Evolutionary conservation across 2,113 vertebrate species (phyloP).

Genomic region (Carollia perspicillata): DNA sequence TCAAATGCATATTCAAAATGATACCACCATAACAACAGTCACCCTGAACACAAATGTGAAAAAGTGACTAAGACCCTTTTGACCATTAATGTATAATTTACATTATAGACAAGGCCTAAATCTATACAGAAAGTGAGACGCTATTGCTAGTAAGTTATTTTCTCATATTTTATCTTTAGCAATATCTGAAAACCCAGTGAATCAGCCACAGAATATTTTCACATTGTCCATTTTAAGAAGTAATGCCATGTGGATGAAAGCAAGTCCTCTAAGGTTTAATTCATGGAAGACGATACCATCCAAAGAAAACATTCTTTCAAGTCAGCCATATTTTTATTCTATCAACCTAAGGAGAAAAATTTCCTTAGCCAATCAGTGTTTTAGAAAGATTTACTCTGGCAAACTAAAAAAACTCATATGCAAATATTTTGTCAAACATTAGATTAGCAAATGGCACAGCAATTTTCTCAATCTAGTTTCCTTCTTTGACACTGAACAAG

Average conservation of each 20-base stretch:
- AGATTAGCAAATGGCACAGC: background rate
- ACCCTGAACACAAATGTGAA: background rate
- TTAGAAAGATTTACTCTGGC: background rate
- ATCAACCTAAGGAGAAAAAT: constrained; percentile 11
- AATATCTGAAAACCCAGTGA: constrained; percentile 23
- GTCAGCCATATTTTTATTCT: constrained; percentile 4
- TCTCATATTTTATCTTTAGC: constrained; percentile 32
- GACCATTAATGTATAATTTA: background rate
- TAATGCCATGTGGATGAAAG: background rate
- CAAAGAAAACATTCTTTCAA: background rate
- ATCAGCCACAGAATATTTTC: constrained; percentile 2
- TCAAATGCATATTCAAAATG: constrained; percentile 38
- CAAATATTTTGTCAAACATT: constrained; percentile 22
- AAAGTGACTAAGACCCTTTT: background rate
- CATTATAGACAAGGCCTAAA: background rate
- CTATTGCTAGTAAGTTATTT: background rate
- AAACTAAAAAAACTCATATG: constrained; percentile 23
- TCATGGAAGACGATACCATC: background rate
- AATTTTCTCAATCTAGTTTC: constrained; percentile 1
- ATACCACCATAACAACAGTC: background rate
- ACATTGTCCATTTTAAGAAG: background rate
- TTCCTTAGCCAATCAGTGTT: background rate
- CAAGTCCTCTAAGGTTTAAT: background rate
- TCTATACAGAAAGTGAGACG: background rate
- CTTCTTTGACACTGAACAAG: background rate